A percentile compares a stretch with the other conserved stretches of the same genome.
phyloP scores from a whole-genome alignment of 1,140 invertebrate genomes.

The Drosophila kohkoa region DNA sequence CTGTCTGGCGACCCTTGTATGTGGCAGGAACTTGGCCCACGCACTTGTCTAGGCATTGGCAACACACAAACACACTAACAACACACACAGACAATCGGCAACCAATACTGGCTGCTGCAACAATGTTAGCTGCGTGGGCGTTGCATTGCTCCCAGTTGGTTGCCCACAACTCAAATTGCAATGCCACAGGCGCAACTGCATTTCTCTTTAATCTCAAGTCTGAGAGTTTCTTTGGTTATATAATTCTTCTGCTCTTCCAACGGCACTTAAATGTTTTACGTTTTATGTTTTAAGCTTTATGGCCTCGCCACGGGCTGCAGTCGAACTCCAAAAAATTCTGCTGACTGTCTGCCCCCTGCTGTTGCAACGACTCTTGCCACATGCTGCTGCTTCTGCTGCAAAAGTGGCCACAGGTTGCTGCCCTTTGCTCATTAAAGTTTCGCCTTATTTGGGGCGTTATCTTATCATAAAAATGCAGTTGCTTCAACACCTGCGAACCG shows the following conservation, averaged over 20 bases:
- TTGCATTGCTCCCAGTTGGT: slow-evolving; percentile 21
- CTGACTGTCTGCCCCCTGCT: background rate
- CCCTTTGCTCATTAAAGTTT: slow-evolving; percentile 70
- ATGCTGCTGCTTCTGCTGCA: slow-evolving; percentile 5
- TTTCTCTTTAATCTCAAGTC: slow-evolving; percentile 25
- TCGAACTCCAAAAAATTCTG: slow-evolving; percentile 19
- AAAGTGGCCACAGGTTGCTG: slow-evolving; percentile 25
- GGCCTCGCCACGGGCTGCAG: slow-evolving; percentile 36
- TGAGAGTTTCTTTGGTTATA: slow-evolving; percentile 23
- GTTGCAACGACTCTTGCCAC: slow-evolving; percentile 14
- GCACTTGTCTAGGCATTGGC: slow-evolving; percentile 67
- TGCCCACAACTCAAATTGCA: slow-evolving; percentile 4
- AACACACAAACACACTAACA: slow-evolving; percentile 60
- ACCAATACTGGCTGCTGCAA: slow-evolving; percentile 20
- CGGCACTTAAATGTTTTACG: slow-evolving; percentile 51
- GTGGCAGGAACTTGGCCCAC: slow-evolving; percentile 59
- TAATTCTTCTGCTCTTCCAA: slow-evolving; percentile 29
- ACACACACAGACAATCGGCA: slow-evolving; percentile 66
- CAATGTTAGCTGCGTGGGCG: slow-evolving; percentile 40
- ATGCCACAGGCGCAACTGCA: slow-evolving; percentile 16
- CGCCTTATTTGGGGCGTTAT: slow-evolving; percentile 67
- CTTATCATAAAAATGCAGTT: slow-evolving; percentile 81
- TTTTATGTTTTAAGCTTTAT: slow-evolving; percentile 58
- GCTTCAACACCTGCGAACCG: slow-evolving; percentile 73
- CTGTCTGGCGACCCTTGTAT: slow-evolving; percentile 45